Conservation (phyloP, 2,888 invertebrate genomes). For the Cristatella mucedo region DNA sequence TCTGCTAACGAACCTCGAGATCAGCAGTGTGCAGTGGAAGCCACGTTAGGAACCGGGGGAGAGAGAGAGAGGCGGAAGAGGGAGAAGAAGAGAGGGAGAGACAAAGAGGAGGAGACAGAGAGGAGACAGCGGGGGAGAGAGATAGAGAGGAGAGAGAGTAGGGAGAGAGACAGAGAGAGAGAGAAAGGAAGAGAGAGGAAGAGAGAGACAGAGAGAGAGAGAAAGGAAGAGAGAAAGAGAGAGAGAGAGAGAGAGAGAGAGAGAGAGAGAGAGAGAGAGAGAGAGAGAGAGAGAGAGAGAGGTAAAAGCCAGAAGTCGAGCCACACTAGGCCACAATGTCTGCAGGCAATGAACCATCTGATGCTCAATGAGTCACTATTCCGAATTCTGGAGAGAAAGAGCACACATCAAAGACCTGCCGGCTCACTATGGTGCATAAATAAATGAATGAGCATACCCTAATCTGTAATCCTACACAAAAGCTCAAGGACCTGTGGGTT, state of each 20-base stretch:
- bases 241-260: slow-evolving; percentile 6
- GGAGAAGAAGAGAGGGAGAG: not conserved
- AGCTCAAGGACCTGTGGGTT: too few relatives aligned
- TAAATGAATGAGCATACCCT: too few relatives aligned
- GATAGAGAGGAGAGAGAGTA: not conserved
- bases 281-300: slow-evolving; percentile 7
- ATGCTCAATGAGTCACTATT: too few relatives aligned
- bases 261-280: slow-evolving; percentile 2
- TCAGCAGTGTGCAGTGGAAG: not conserved
- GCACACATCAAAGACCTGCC: too few relatives aligned
- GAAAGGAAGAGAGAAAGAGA: slow-evolving; percentile 9
- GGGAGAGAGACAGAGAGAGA: not conserved
- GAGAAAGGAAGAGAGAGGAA: slow-evolving; percentile 7
- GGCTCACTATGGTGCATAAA: too few relatives aligned
- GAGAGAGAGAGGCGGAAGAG: not conserved
- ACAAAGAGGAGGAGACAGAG: slow-evolving; percentile 1
- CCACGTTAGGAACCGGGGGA: too few relatives aligned
- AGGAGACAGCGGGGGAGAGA: slow-evolving; percentile 1
- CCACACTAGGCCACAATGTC: not conserved
- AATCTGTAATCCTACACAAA: too few relatives aligned
- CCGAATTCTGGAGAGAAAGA: too few relatives aligned
- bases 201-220: slow-evolving; percentile 9
- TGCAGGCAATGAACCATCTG: too few relatives aligned
- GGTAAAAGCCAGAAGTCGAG: too few relatives aligned
- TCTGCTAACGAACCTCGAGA: too few relatives aligned